Percentiles rank a stretch among this genome's conserved stretches.
Evolutionary conservation across 2,113 vertebrate species (phyloP).

Genomic region (Patagioenas fasciata): DNA sequence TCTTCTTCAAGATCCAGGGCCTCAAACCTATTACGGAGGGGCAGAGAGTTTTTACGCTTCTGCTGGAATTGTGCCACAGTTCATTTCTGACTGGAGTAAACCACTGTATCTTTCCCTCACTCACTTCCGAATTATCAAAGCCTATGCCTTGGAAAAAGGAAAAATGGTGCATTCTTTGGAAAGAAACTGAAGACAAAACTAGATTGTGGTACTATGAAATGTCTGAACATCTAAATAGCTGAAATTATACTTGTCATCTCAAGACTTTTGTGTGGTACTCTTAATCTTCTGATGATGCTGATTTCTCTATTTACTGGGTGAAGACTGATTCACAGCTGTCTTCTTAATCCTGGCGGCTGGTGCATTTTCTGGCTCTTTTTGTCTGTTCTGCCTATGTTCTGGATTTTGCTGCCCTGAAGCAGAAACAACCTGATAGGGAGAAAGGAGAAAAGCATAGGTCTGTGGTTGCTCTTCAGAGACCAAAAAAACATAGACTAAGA

Average conservation of each 20-base stretch:
- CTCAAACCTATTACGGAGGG: no score
- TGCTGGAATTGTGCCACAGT: background rate
- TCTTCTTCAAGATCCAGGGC: no score
- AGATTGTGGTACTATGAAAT: background rate
- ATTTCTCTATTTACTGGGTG: background rate
- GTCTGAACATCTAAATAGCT: background rate
- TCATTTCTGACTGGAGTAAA: background rate
- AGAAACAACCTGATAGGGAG: background rate
- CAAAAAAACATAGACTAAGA: background rate
- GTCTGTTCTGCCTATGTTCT: background rate
- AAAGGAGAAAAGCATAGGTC: background rate
- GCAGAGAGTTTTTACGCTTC: background rate
- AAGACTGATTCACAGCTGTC: slow-evolving; percentile 35
- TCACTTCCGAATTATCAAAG: background rate
- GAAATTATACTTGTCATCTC: background rate
- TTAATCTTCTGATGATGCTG: background rate
- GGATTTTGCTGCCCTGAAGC: background rate
- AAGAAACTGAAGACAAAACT: background rate
- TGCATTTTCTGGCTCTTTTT: background rate
- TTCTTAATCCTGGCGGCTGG: slow-evolving; percentile 31
- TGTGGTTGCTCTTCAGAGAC: background rate
- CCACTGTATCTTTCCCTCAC: background rate
- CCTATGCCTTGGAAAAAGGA: background rate
- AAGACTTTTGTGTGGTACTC: background rate
- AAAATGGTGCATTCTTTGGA: background rate